Percentiles rank a stretch among this genome's conserved stretches.
These are phyloP conservation scores for Hypanus sabinus DNA, from an alignment of 2,113 vertebrate species.

Conservation along the genomic window DNA sequence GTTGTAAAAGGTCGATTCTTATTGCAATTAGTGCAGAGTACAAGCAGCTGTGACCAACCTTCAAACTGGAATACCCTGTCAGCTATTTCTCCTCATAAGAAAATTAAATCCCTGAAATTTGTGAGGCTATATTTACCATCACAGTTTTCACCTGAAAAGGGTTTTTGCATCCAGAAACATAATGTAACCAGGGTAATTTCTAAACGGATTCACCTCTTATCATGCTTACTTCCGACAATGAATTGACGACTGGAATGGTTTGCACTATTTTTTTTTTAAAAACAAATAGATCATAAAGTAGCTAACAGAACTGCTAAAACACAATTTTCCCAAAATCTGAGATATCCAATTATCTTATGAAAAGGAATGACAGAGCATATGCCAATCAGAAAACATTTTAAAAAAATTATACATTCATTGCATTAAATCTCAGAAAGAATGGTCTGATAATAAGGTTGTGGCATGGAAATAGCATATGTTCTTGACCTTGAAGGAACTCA, in stretches of 20 bases:
- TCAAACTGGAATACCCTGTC: no score
- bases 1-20: neutral
- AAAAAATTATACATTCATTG: neutral
- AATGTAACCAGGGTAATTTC: neutral
- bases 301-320: neutral
- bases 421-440: neutral
- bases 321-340: neutral
- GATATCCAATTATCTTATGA: neutral
- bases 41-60: no score
- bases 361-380: neutral
- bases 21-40: no score
- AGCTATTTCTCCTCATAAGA: no score
- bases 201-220: neutral
- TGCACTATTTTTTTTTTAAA: neutral
- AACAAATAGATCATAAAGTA: neutral
- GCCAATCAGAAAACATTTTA: neutral
- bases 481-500: no score
- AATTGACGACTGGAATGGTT: neutral
- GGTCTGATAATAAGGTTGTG: neutral
- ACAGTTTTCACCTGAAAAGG: neutral
- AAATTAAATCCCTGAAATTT: no score
- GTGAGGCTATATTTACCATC: neutral
- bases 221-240: neutral
- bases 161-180: neutral
- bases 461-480: no score